Evolutionary conservation across 2,797 vertebrate species (phyloP).

Genomic region (Pseudocheirus occidentalis): DNA sequence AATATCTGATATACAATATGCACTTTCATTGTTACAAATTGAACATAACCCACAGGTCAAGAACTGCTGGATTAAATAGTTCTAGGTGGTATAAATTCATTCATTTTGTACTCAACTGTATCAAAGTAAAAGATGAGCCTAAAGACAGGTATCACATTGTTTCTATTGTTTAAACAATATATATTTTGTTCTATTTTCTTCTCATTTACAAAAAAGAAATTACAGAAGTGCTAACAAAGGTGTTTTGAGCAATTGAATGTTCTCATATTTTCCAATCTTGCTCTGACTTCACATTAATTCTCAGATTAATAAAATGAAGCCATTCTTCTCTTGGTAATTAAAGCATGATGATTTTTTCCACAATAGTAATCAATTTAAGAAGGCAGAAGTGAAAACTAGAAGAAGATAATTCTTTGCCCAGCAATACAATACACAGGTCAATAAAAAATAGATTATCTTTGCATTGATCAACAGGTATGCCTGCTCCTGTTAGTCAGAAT

Average conservation of each 20-base stretch:
- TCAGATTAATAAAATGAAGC: constrained; percentile 75
- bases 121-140: neutral
- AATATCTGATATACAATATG: too few species aligned
- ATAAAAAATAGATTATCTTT: constrained; percentile 73
- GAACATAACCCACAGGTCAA: too few species aligned
- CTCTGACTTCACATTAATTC: constrained; percentile 75
- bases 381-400: constrained; percentile 66
- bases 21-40: too few species aligned
- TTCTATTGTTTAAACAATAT: constrained; percentile 17
- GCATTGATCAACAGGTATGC: constrained; percentile 78
- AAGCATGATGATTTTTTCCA: constrained; percentile 75
- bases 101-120: constrained; percentile 36
- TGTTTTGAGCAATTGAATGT: constrained; percentile 62
- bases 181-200: constrained; percentile 36
- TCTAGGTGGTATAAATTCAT: neutral
- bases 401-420: constrained; percentile 71
- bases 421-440: constrained; percentile 68
- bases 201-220: constrained; percentile 8
- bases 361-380: constrained; percentile 78
- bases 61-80: neutral
- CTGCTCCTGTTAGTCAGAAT: constrained; percentile 69
- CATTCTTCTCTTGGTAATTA: constrained; percentile 72
- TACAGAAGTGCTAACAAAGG: constrained; percentile 58
- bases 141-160: constrained; percentile 3
- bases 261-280: constrained; percentile 67